Conservation (phyloP, 2,113 vertebrate species). For the Rutilus rutilus region DNA sequence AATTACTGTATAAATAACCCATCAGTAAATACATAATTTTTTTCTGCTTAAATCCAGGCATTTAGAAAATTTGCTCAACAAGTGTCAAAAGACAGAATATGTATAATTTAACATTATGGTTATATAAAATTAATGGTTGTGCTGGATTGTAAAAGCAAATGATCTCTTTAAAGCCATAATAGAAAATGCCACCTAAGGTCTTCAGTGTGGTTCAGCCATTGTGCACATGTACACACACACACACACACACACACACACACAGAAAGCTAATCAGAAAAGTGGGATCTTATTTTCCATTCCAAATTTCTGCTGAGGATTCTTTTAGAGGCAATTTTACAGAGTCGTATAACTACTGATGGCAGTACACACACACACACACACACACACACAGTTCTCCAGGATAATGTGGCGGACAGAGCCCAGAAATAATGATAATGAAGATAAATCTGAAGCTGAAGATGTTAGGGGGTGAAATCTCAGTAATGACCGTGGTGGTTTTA, state of each 20-base stretch:
- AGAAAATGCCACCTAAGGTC: neutral
- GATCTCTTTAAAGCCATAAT: slow-evolving; percentile 9
- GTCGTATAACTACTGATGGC: neutral
- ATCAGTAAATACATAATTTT: neutral
- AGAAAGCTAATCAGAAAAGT: slow-evolving; percentile 13
- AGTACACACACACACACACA: slow-evolving; percentile 26
- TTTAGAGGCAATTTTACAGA: slow-evolving; percentile 7
- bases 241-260: slow-evolving; percentile 15
- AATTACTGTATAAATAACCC: neutral
- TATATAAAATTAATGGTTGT: neutral
- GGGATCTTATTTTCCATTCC: neutral
- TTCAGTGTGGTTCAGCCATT: slow-evolving; percentile 1
- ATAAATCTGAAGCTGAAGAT: slow-evolving; percentile 24
- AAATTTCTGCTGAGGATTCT: slow-evolving; percentile 24
- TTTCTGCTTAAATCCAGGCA: neutral
- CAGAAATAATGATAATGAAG: slow-evolving; percentile 32
- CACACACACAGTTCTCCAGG: neutral
- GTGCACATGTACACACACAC: slow-evolving; percentile 34
- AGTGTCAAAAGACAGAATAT: neutral
- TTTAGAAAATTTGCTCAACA: neutral
- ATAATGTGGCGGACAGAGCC: slow-evolving; percentile 14
- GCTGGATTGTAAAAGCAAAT: slow-evolving; percentile 13
- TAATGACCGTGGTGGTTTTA: slow-evolving; percentile 15
- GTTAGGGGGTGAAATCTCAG: slow-evolving; percentile 9
- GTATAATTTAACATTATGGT: neutral